phyloP scores from a whole-genome alignment of 2,888 invertebrate genomes.

The Cenopis cana region DNA sequence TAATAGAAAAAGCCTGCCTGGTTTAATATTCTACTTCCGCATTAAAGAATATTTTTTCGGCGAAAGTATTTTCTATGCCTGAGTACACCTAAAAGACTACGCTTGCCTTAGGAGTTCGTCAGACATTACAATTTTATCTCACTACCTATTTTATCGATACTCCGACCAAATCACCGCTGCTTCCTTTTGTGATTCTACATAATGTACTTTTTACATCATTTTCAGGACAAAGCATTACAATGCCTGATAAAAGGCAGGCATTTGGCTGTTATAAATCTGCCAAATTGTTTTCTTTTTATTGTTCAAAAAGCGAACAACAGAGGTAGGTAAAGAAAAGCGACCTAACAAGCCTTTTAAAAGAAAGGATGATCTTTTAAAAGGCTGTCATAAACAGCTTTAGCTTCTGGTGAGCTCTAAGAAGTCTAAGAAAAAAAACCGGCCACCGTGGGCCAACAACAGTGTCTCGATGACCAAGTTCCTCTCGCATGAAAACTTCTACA shows the following conservation, averaged over 20 bases:
- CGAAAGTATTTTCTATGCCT: neutral
- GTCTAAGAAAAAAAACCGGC: neutral
- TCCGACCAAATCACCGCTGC: neutral
- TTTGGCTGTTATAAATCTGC: slow-evolving; percentile 8
- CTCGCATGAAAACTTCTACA: too few relatives aligned
- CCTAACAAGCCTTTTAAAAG: neutral
- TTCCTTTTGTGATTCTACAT: slow-evolving; percentile 23
- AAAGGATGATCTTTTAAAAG: neutral
- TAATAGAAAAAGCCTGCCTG: slow-evolving; percentile 15
- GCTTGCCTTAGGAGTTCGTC: neutral
- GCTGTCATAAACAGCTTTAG: neutral
- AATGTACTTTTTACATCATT: slow-evolving; percentile 16
- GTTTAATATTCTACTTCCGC: slow-evolving; percentile 15
- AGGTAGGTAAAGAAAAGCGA: neutral
- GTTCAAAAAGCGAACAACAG: neutral
- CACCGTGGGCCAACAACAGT: too few relatives aligned
- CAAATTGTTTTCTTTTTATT: neutral
- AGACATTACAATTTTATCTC: slow-evolving; percentile 15
- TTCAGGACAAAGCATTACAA: neutral
- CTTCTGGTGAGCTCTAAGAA: neutral
- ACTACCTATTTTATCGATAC: slow-evolving; percentile 20
- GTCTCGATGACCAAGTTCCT: too few relatives aligned
- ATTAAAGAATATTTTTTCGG: too few relatives aligned
- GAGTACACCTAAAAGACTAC: neutral
- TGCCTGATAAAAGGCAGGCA: slow-evolving; percentile 1